Percentiles rank a stretch among this genome's conserved stretches.
Evolutionary conservation across 2,113 vertebrate species (phyloP).

Genomic region (Alligator mississippiensis): DNA sequence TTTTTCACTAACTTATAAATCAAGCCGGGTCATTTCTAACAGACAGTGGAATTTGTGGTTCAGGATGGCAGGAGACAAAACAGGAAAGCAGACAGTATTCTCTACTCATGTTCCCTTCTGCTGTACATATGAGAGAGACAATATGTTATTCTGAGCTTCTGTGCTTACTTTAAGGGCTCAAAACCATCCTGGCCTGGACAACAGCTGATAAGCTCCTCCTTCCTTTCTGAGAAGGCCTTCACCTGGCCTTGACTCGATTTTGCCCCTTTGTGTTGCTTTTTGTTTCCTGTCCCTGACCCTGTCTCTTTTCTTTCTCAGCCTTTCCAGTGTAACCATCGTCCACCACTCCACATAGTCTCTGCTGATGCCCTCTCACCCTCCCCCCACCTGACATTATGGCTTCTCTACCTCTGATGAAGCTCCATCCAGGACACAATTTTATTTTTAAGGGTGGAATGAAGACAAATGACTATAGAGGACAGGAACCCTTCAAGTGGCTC

Average conservation of each 20-base stretch:
- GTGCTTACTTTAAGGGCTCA: slow-evolving; percentile 53
- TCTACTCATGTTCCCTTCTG: slow-evolving; percentile 54
- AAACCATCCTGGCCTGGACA: not conserved
- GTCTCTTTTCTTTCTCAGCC: not conserved
- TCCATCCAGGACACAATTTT: not conserved
- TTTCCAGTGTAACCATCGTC: not conserved
- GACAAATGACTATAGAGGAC: not conserved
- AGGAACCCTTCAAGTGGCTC: not conserved
- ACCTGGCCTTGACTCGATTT: not conserved
- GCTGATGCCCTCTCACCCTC: not conserved
- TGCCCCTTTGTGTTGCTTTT: not conserved
- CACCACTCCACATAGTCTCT: not conserved
- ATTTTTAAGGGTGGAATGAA: not conserved
- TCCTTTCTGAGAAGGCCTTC: not conserved
- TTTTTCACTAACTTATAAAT: slow-evolving; percentile 37
- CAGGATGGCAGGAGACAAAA: slow-evolving; percentile 51
- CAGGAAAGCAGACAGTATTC: slow-evolving; percentile 50
- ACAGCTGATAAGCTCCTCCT: not conserved
- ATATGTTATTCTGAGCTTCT: slow-evolving; percentile 55
- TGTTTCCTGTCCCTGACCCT: not conserved
- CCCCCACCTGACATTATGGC: not conserved
- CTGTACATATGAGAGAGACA: slow-evolving; percentile 8
- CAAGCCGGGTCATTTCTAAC: slow-evolving; percentile 45
- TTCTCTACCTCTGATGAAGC: slow-evolving; percentile 4
- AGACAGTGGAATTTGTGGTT: not conserved